A percentile compares a stretch with the other conserved stretches of the same genome.
phyloP scores from a whole-genome alignment of 2,797 vertebrate genomes.

The Sebastes kiyomatsui region DNA sequence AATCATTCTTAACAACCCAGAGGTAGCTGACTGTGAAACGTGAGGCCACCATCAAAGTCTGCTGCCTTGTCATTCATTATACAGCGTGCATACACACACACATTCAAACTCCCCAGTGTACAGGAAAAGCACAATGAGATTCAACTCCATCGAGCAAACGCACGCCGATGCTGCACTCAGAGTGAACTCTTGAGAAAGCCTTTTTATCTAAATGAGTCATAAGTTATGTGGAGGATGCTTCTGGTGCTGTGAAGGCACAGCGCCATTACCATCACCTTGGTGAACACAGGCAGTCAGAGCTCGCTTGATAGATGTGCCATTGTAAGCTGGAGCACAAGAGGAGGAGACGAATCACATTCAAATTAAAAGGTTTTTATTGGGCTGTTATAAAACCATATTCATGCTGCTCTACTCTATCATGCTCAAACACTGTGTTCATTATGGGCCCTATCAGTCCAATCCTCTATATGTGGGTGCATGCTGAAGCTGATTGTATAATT shows the following conservation, averaged over 20 bases:
- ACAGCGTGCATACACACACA: not conserved
- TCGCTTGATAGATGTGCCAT: constrained; percentile 49
- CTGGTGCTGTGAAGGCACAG: constrained; percentile 20
- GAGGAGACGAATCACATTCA: constrained; percentile 56
- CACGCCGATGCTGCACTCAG: constrained; percentile 31
- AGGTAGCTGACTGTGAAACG: constrained; percentile 33
- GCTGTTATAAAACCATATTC: constrained; percentile 33
- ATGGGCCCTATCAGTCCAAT: constrained; percentile 10
- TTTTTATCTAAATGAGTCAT: constrained; percentile 66
- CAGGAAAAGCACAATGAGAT: constrained; percentile 3
- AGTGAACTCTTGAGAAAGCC: constrained; percentile 53
- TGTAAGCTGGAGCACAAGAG: constrained; percentile 13
- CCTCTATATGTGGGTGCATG: constrained; percentile 4
- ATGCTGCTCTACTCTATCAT: not conserved
- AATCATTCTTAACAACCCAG: constrained; percentile 30
- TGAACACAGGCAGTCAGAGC: constrained; percentile 20
- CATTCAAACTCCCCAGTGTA: not conserved
- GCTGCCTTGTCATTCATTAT: constrained; percentile 36
- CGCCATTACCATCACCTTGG: constrained; percentile 48
- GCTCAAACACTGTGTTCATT: constrained; percentile 30
- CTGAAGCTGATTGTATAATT: constrained; percentile 4
- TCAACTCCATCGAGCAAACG: not conserved
- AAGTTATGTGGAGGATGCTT: constrained; percentile 58
- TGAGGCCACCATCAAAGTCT: constrained; percentile 22
- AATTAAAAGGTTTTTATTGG: constrained; percentile 59